A percentile compares a stretch with the other conserved stretches of the same genome.
Evolutionary conservation across 2,888 invertebrate genomes (phyloP).

Genomic region (Agelastica alni): DNA sequence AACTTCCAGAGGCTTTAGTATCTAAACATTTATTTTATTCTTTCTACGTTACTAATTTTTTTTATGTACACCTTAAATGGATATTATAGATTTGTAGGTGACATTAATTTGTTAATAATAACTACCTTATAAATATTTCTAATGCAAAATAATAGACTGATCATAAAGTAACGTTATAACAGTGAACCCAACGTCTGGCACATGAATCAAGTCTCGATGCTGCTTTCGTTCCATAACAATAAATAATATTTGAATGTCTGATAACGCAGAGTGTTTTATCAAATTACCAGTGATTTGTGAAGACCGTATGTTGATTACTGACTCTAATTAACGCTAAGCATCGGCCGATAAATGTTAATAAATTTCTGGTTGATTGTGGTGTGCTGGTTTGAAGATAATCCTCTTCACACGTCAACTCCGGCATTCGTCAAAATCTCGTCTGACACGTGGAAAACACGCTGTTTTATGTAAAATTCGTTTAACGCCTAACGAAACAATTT

Average conservation of each 20-base stretch:
- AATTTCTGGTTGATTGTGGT: slow-evolving; percentile 31
- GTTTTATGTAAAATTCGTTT: too few species aligned
- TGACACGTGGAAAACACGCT: slow-evolving; percentile 1
- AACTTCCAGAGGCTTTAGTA: too few species aligned
- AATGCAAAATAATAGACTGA: too few species aligned
- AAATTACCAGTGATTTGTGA: slow-evolving; percentile 28
- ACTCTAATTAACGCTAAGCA: slow-evolving; percentile 28
- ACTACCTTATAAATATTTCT: too few species aligned
- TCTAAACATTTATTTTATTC: too few species aligned
- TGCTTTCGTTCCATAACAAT: slow-evolving; percentile 21
- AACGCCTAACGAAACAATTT: too few species aligned
- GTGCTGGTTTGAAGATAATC: slow-evolving; percentile 33
- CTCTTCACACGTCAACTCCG: slow-evolving; percentile 34
- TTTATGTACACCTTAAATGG: too few species aligned
- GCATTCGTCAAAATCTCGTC: slow-evolving; percentile 11
- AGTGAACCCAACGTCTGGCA: background rate
- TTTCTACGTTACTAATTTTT: too few species aligned
- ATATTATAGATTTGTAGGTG: too few species aligned
- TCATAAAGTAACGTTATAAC: too few species aligned
- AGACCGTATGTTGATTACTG: slow-evolving; percentile 26
- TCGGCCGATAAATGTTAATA: slow-evolving; percentile 25
- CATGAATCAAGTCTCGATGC: slow-evolving; percentile 14
- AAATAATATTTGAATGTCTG: slow-evolving; percentile 27
- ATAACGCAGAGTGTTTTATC: slow-evolving; percentile 27
- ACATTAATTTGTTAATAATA: too few species aligned